These are phyloP conservation scores for Drosophila nasuta DNA, from an alignment of 1,140 invertebrate species.

Conservation along the genomic window DNA sequence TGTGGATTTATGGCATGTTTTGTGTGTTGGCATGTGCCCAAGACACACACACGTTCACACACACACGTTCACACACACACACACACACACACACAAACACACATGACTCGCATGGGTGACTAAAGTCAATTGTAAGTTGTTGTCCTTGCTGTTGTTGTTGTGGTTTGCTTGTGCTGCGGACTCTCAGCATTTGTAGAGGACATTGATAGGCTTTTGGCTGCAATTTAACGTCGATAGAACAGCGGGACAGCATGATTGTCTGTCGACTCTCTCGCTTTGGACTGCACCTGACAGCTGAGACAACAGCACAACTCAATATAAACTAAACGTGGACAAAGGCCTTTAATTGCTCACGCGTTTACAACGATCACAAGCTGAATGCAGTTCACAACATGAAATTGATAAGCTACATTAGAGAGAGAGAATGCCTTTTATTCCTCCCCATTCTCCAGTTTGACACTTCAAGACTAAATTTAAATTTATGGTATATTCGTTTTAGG, in stretches of 20 bases:
- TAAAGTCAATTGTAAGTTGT: slow-evolving; percentile 64
- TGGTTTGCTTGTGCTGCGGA: neutral
- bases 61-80: slow-evolving; percentile 30
- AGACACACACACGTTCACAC: slow-evolving; percentile 37
- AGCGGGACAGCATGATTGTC: slow-evolving; percentile 25
- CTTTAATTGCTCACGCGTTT: slow-evolving; percentile 54
- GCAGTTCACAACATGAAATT: slow-evolving; percentile 32
- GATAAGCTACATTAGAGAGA: slow-evolving; percentile 17
- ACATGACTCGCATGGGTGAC: slow-evolving; percentile 44
- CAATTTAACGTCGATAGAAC: slow-evolving; percentile 10
- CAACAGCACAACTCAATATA: slow-evolving; percentile 38
- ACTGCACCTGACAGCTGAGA: slow-evolving; percentile 68
- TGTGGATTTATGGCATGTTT: slow-evolving; percentile 78
- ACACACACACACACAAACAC: slow-evolving; percentile 29
- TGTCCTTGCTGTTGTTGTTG: slow-evolving; percentile 25
- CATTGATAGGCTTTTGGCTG: slow-evolving; percentile 49
- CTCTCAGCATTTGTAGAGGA: slow-evolving; percentile 25
- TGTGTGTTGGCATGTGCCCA: slow-evolving; percentile 76
- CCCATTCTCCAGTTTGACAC: neutral
- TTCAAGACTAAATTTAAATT: slow-evolving; percentile 8
- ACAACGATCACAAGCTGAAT: slow-evolving; percentile 6
- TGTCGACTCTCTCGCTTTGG: slow-evolving; percentile 2
- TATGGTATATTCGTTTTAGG: neutral
- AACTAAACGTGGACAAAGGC: slow-evolving; percentile 47
- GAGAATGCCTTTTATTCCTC: neutral